Conservation (phyloP, 2,888 invertebrate species). For the Colostygia pectinataria region DNA sequence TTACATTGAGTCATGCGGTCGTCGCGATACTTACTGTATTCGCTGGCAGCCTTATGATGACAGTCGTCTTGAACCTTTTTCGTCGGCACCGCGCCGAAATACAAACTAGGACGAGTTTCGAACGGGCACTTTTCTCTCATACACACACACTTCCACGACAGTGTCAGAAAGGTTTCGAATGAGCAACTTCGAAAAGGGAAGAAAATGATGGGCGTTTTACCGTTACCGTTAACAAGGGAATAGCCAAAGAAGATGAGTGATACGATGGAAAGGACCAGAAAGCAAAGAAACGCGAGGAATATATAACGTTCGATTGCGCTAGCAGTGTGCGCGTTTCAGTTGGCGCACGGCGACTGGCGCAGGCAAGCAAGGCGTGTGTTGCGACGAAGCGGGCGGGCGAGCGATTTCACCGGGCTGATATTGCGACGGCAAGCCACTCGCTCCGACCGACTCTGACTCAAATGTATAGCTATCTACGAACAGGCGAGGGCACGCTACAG, state of each 20-base stretch:
- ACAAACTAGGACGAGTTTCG: conserved; percentile 63
- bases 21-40: conserved; percentile 77
- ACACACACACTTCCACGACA: conserved; percentile 39
- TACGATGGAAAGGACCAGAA: conserved; percentile 55
- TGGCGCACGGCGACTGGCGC: conserved; percentile 83
- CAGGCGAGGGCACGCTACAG: conserved; percentile 62
- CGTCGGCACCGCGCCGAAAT: conserved; percentile 56
- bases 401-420: conserved; percentile 83
- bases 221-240: conserved; percentile 52
- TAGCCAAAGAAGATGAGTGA: conserved; percentile 46
- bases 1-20: conserved; percentile 78
- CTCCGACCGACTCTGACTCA: conserved; percentile 74
- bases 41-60: conserved; percentile 82
- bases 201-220: conserved; percentile 40
- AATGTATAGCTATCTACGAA: conserved; percentile 71
- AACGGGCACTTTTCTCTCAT: conserved; percentile 66
- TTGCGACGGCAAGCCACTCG: conserved; percentile 76
- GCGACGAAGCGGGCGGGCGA: conserved; percentile 79
- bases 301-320: conserved; percentile 76
- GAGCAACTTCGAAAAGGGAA: conserved; percentile 47
- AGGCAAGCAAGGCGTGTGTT: conserved; percentile 79
- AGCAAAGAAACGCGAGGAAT: conserved; percentile 63
- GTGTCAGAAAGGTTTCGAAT: conserved; percentile 42
- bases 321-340: conserved; percentile 82
- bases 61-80: conserved; percentile 78